Evolutionary conservation across 2,888 invertebrate species (phyloP), one percentile per base, ranked within the genome.

Genomic region (Byasa hedistus): DNA sequence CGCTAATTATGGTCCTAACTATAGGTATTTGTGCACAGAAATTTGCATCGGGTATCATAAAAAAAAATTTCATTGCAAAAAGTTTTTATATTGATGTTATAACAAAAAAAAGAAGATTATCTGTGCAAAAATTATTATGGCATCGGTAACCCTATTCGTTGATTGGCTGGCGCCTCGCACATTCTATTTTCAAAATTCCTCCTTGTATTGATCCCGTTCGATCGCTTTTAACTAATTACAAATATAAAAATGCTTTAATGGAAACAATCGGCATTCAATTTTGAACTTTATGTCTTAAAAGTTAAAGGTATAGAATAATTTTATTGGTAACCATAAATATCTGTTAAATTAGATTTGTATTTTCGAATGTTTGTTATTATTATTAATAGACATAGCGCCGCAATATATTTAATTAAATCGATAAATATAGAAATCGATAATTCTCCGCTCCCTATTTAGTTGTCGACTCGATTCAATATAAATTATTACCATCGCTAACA

Each of bases 131-230:
- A 55, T 62, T 23, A 32, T 36, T 61, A 65, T 59, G 56, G 51
- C 12, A 10, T 72, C 69, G 79, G n/a, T 82, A 87, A 52, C 87
- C 87, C 86, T 87, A 71, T 2, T 7, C 23, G 59, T 68, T 79
- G 83, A 83, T 81, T 81, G 81, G 78, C 77, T 70, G 82, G 83
- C 84, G 86, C 84, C 82, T 83, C 76, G 82, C 82, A 77, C 80
- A 82, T 83, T 82, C 84, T 84, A 84, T 85, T 86, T 84, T 84
- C 79, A 85, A 87, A 87, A 85, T 83, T 82, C 82, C 81, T 78
- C 73, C 79, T 77, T 77, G 82, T 82, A 84, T 86, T 85, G 85
- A 83, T 78, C 77, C 77, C 76, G 76, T 80, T 81, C 81, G 80
- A 83, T 80, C 76, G 77, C 76, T 79, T 79, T 80, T 75, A 78